Conservation (phyloP, 2,797 vertebrate genomes). For the Coreius guichenoti region DNA sequence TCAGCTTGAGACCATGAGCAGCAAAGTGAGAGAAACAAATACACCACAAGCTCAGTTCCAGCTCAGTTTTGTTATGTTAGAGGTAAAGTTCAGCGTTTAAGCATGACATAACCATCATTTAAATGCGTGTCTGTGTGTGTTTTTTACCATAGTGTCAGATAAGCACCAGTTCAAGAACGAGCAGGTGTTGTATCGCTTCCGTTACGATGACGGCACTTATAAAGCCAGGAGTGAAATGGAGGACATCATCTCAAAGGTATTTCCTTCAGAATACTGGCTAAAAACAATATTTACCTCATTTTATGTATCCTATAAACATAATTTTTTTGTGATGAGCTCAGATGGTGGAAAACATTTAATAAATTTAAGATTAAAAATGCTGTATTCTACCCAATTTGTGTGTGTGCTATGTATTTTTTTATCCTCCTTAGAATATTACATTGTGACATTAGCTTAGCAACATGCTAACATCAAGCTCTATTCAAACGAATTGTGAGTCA, state of each 20-base stretch:
- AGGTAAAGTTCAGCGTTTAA: background rate
- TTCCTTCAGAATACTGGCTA: background rate
- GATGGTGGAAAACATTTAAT: background rate
- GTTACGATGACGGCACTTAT: conserved; percentile 97
- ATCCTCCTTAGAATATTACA: background rate
- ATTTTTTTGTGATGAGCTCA: background rate
- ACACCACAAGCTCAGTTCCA: background rate
- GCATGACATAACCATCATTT: background rate
- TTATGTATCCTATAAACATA: background rate
- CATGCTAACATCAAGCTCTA: background rate
- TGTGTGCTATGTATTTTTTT: background rate
- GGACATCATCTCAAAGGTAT: conserved; percentile 97
- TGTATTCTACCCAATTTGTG: background rate
- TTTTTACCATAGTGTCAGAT: conserved; percentile 87
- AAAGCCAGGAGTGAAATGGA: conserved; percentile 98
- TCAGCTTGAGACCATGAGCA: background rate
- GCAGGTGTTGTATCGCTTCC: conserved; percentile 97
- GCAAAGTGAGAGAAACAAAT: background rate
- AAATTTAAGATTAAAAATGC: background rate
- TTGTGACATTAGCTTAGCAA: background rate
- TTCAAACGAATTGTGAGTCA: background rate
- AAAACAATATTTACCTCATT: background rate
- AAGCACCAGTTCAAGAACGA: conserved; percentile 99
- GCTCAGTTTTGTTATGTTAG: background rate
- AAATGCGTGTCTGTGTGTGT: background rate